Base-by-base conservation (phyloP, 2,888 invertebrate species). In the Sepiola atlantica region DNA sequence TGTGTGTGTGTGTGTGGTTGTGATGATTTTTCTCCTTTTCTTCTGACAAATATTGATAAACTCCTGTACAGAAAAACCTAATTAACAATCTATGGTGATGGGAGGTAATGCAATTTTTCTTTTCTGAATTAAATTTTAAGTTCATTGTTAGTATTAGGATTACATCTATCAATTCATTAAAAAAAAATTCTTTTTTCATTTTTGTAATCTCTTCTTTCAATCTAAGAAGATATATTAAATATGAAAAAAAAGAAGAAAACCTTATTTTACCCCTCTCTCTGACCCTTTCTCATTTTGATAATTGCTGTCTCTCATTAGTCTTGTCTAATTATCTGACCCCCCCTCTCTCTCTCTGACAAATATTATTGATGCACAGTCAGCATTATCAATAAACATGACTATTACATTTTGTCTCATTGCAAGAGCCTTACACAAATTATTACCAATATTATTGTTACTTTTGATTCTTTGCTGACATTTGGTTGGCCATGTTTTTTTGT, bases 361-460 rank as follows among this genome's bases (percentile, higher is more conserved):
- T 77, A n/a, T 10, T n/a, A 77, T 77, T 77, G 77, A n/a, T n/a
- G 77, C 77, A n/a, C n/a, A 77, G 77, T n/a, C 28, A 77, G 77
- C 77, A 77, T 28, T 77, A 77, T 77, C 28, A 0, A 77, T 77
- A 28, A 77, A 77, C 77, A 77, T n/a, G 77, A n/a, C 77, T 77
- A 77, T 77, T n/a, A n/a, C n/a, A n/a, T 77, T 77, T 77, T 77
- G 77, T 77, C 77, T 77, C 77, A 77, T 77, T 77, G 77, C 77
- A 77, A 77, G 28, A 77, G n/a, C 77, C 77, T 77, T 77, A 77
- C 28, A 77, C 77, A 77, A 28, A 77, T 77, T 77, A 77, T 61
- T 61, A 61, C 61, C 24, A 24, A 16, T 21, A 61, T 21, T 61
- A 61, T 61, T 61, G 24, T 61, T 61, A 61, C 28, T 77, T 77